Evolutionary conservation across 1,140 invertebrate genomes (phyloP), one percentile per base, ranked within the genome.

Genomic region (Pachypsylla venusta): DNA sequence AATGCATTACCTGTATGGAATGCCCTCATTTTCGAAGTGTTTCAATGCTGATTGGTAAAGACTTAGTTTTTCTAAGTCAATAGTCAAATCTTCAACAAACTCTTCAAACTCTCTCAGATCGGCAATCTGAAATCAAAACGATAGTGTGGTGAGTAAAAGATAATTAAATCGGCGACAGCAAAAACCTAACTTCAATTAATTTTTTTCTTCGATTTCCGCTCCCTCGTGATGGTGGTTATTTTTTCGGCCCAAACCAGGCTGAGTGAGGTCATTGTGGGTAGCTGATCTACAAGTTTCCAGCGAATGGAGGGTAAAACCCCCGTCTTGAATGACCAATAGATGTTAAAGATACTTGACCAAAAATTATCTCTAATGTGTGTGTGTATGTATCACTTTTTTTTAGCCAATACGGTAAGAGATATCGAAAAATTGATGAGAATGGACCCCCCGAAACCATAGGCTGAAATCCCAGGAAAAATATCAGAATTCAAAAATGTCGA

Each of bases 51-150:
- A 73, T 68, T 91, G 86, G 72, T 92, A 93, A 14, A 94, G 71
- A 40, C 83, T 81, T 62, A 87, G 79, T 60, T 81, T 79, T 60
- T 87, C 84, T 57, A 87, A 72, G 68, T 92, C 87, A 19, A 84
- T 80, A 5, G 58, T 53, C 22, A 65, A 25, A 27, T 77, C 73
- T 67, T 87, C 84, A 1, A 77, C 74, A 67, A 89, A 84, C 67
- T 91, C 88, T 67, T 93, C 89, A 67, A 92, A 90, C 67, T 93
- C 88, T 35, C 83, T 75, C 48, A 95, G 73, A 76, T 96, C 89
- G 22, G 90, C 91, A 20, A 94, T 85, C 87, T 91, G 64, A 57
- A 58, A 25, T 20, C 25, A 60, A 26, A 26, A 42, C 35, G 22
- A 26, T 25, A 30, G 2, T 28, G 25, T 57, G 20, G 35, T 57